Evolutionary conservation across 2,888 invertebrate species (phyloP), one percentile per base, ranked within the genome.

Genomic region (Buathra laborator): DNA sequence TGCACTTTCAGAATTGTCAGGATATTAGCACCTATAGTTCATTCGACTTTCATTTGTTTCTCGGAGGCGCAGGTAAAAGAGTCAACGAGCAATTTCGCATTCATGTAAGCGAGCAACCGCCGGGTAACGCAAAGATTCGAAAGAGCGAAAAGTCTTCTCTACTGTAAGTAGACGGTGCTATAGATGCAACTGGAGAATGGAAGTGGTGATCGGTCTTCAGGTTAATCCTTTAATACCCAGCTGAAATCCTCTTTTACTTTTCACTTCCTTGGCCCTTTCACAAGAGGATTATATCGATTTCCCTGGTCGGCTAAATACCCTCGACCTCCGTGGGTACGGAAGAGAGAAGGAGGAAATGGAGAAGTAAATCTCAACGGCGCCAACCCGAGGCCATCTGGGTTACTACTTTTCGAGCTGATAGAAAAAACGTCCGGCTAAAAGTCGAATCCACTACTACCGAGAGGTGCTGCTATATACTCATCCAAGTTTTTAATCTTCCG

Each of bases 221-320:
- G 62, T 81, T 85, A 81, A 86, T 86, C 85, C 83, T 56, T 68
- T 78, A 78, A 86, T 75, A 71, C 77, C 71, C 19, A 56, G 46
- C 16, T 32, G 32, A 72, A 83, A 83, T 83, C 80, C 77, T 81
- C 72, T 84, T 80, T 84, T 62, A 84, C 71, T 86, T 84, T 80
- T 80, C 84, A 82, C 82, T 77, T 84, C 76, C 74, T 80, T 76
- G 56, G 62, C 51, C 67, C 72, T 84, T 72, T 67, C 79, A 80
- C 74, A 82, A 84, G 76, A 67, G 82, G 82, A 86, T 86, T 82
- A 77, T 84, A 84, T 77, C 72, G 84, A 84, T 76, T 81, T 59
- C 48, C 70, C 29, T 32, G 70, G 68, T 29, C 53, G n/a, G 81
- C 83, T 83, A 84, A 84, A 80, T 79, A 80, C 75, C 75, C 71